phyloP scores from a whole-genome alignment of 2,113 vertebrate genomes.

The Sinocyclocheilus maitianheensis region DNA sequence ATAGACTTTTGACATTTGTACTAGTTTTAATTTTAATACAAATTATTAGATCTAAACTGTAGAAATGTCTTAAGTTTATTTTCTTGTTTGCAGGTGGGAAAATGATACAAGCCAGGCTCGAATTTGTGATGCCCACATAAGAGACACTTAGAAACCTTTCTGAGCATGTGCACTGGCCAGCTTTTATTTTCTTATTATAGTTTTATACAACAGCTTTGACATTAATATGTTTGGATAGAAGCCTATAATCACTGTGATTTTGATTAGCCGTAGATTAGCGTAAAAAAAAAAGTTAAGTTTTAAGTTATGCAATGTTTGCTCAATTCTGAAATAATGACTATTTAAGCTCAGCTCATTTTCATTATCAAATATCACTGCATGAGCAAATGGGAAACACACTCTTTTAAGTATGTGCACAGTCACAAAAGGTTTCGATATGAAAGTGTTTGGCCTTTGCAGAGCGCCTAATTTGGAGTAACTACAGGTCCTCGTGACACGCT shows the following conservation, averaged over 20 bases:
- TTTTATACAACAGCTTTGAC: not conserved
- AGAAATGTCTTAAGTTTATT: no score
- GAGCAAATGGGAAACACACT: not conserved
- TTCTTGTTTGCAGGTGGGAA: not conserved
- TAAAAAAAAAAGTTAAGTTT: no score
- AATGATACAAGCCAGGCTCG: not conserved
- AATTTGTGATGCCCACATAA: not conserved
- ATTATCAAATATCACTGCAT: not conserved
- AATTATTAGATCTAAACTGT: no score
- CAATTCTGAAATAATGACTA: not conserved
- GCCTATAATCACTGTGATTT: not conserved
- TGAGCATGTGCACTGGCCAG: not conserved
- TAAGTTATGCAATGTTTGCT: conserved; percentile 2
- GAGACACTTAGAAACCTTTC: not conserved
- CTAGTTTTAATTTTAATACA: no score
- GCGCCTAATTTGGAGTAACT: not conserved
- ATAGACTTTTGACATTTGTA: no score
- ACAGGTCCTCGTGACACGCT: conserved; percentile 22
- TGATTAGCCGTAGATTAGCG: not conserved
- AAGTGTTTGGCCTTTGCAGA: conserved; percentile 21
- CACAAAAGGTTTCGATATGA: not conserved
- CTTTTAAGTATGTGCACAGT: not conserved
- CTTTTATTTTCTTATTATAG: not conserved
- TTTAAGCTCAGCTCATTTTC: not conserved
- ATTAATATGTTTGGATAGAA: not conserved